Evolutionary conservation across 2,888 invertebrate genomes (phyloP).

Genomic region (Noctua comes): DNA sequence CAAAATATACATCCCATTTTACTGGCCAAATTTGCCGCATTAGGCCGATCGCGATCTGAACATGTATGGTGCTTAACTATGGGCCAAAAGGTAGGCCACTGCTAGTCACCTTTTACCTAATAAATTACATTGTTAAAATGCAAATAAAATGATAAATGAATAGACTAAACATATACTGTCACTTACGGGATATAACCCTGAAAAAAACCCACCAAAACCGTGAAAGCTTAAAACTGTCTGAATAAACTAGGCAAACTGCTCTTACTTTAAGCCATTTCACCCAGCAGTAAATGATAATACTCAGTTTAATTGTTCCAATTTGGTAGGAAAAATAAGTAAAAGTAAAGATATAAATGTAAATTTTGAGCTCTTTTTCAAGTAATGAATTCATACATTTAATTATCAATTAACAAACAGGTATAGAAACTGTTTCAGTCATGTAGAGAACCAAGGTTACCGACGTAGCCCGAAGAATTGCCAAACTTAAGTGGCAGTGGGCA

Average conservation of each 20-base stretch:
- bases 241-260: not conserved
- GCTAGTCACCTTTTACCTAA: not conserved
- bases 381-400: conserved; percentile 43
- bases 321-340: conserved; percentile 16
- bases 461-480: no score
- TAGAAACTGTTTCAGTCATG: no score
- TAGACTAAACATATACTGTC: not conserved
- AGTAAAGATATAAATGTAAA: conserved; percentile 52
- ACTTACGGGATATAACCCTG: no score
- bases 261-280: not conserved
- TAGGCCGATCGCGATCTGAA: not conserved
- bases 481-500: no score
- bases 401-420: conserved; percentile 36
- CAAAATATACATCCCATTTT: not conserved
- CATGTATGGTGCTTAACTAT: not conserved
- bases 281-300: not conserved
- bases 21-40: not conserved
- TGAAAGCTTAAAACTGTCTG: no score
- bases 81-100: not conserved
- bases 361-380: conserved; percentile 41
- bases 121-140: not conserved
- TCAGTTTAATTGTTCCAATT: conserved; percentile 1
- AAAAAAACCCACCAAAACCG: no score
- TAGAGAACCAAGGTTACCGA: no score
- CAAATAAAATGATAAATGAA: not conserved